Percentiles rank a stretch among this genome's conserved stretches.
Conservation (phyloP, 2,888 invertebrate species). For the Metallyticus violacea region DNA sequence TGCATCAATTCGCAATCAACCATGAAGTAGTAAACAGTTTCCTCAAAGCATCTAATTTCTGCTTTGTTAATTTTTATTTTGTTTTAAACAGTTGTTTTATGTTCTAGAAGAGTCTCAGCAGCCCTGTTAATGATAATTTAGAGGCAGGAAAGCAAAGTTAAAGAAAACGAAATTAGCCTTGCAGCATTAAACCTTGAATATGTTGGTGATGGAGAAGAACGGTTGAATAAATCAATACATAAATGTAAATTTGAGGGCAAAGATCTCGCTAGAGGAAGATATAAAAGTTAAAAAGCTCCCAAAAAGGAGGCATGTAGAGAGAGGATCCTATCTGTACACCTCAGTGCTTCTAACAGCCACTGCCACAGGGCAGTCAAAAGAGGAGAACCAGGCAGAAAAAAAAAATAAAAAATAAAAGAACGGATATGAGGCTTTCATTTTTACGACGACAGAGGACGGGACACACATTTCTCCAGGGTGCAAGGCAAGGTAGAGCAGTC, state of each 20-base stretch:
- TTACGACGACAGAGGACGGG: background rate
- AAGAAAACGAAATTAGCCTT: too few relatives aligned
- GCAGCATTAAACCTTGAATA: too few relatives aligned
- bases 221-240: background rate
- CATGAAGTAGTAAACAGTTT: too few relatives aligned
- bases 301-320: background rate
- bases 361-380: background rate
- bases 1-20: too few relatives aligned
- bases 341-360: background rate
- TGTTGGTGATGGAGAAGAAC: too few relatives aligned
- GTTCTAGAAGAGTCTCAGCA: too few relatives aligned
- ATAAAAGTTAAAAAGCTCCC: background rate
- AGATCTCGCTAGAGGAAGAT: background rate
- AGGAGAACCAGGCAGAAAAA: background rate
- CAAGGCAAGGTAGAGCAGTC: constrained; percentile 17
- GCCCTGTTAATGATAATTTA: too few relatives aligned
- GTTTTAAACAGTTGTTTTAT: too few relatives aligned
- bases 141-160: too few relatives aligned
- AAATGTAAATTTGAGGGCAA: background rate
- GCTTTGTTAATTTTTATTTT: too few relatives aligned
- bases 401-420: background rate
- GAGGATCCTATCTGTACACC: background rate
- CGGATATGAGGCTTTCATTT: background rate
- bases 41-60: too few relatives aligned
- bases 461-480: constrained; percentile 12